Conservation (phyloP, 1,140 invertebrate genomes). For the Brachionus calyciflorus region DNA sequence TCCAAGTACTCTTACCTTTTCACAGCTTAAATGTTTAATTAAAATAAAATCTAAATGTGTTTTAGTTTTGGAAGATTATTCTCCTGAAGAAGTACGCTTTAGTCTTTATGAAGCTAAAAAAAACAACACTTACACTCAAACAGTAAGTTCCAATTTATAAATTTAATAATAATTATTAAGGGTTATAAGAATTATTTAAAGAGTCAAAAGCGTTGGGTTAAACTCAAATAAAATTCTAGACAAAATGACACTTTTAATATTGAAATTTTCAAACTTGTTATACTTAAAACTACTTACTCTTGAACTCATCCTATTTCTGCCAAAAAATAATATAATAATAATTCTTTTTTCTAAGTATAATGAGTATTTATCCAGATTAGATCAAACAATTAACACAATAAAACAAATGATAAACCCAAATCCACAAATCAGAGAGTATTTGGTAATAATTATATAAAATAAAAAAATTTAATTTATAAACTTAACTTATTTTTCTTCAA, state of each 20-base stretch:
- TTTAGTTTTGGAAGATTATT: conserved; percentile 8
- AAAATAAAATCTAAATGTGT: not conserved
- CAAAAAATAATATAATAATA: not conserved
- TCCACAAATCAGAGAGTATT: conserved; percentile 14
- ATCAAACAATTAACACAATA: not conserved
- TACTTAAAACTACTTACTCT: too few species aligned
- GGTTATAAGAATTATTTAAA: too few species aligned
- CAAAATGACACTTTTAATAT: too few species aligned
- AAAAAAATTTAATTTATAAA: too few species aligned
- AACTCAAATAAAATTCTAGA: too few species aligned
- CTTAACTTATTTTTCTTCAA: too few species aligned
- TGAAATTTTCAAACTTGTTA: too few species aligned
- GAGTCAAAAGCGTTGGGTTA: too few species aligned
- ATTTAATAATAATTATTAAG: too few species aligned
- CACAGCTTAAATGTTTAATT: not conserved
- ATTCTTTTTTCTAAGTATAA: not conserved
- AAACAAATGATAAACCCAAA: conserved; percentile 41
- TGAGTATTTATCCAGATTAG: not conserved
- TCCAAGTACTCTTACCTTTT: conserved; percentile 1
- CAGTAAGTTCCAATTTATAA: too few species aligned
- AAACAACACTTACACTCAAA: not conserved
- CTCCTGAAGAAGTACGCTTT: conserved; percentile 29
- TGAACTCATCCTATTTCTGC: not conserved
- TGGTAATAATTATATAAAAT: not conserved
- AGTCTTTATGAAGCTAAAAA: conserved; percentile 24